Percentiles rank a stretch among this genome's conserved stretches.
Evolutionary conservation across 2,797 vertebrate species (phyloP).

Genomic region (Xenentodon cancila): DNA sequence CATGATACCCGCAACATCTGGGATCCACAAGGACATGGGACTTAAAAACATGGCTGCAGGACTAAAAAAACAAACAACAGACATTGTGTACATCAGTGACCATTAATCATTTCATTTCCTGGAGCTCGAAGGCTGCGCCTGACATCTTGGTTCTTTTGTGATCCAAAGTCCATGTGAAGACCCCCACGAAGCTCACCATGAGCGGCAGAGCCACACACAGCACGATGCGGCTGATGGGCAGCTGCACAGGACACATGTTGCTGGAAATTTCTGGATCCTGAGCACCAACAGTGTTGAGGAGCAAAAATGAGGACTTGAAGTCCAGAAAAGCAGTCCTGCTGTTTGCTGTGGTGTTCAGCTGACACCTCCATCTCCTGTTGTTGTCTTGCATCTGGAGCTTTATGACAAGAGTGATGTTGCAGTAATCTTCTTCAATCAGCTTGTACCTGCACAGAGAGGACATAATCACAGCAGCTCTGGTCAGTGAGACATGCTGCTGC

Average conservation of each 20-base stretch:
- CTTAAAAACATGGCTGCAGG: no score
- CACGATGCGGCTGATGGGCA: constrained; percentile 54
- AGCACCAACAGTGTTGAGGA: background rate
- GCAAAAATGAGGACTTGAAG: constrained; percentile 45
- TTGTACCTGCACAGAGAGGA: constrained; percentile 8
- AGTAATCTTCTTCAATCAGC: constrained; percentile 18
- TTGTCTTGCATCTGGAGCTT: constrained; percentile 47
- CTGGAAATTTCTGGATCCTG: rapidly evolving
- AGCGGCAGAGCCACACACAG: constrained; percentile 46
- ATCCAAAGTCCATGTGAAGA: constrained; percentile 28
- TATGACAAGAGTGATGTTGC: constrained; percentile 46
- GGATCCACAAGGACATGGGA: background rate
- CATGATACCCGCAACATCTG: background rate
- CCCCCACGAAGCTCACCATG: constrained; percentile 45
- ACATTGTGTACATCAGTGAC: background rate
- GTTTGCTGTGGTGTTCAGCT: constrained; percentile 12
- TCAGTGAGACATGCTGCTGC: no score
- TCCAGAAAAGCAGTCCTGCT: constrained; percentile 7
- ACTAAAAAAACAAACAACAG: no score
- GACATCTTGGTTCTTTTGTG: background rate
- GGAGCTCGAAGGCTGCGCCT: constrained; percentile 15
- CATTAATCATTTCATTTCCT: background rate
- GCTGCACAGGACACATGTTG: background rate
- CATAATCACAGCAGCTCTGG: background rate
- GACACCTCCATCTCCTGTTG: constrained; percentile 57